A percentile compares a stretch with the other conserved stretches of the same genome.
Conservation (phyloP, 2,113 vertebrate species). For the Damaliscus lunatus region DNA sequence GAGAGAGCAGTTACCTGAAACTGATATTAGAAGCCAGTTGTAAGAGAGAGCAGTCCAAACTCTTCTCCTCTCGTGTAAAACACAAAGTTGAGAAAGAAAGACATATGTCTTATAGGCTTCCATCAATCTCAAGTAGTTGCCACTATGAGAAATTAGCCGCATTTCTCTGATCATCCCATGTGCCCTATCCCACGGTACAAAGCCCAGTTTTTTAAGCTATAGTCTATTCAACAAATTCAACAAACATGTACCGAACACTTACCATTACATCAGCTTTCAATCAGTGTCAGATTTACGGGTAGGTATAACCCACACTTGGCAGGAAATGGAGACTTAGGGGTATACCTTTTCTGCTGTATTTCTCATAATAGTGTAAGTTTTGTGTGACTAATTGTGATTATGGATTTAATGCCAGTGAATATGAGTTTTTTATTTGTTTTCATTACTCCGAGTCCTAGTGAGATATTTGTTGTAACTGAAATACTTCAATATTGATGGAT, state of each 20-base stretch:
- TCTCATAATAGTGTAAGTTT: background rate
- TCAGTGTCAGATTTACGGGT: background rate
- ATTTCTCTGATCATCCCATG: background rate
- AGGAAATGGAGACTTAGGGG: background rate
- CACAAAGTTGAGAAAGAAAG: background rate
- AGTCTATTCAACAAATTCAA: background rate
- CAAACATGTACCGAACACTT: background rate
- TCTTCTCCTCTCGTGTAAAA: background rate
- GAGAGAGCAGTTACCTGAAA: background rate
- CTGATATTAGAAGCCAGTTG: background rate
- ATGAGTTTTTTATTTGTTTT: background rate
- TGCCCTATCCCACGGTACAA: background rate
- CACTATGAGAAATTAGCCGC: background rate
- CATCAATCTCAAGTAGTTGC: background rate
- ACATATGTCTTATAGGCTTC: background rate
- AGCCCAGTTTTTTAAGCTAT: background rate
- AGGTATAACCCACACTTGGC: background rate
- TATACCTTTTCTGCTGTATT: background rate
- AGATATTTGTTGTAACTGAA: background rate
- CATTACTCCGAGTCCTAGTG: background rate
- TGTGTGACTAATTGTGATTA: background rate
- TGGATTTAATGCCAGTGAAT: background rate
- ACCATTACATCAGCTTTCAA: background rate
- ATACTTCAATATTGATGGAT: background rate
- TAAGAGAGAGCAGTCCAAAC: background rate